Conservation (phyloP, 2,113 vertebrate genomes). For the Nothocercus nigrocapillus region DNA sequence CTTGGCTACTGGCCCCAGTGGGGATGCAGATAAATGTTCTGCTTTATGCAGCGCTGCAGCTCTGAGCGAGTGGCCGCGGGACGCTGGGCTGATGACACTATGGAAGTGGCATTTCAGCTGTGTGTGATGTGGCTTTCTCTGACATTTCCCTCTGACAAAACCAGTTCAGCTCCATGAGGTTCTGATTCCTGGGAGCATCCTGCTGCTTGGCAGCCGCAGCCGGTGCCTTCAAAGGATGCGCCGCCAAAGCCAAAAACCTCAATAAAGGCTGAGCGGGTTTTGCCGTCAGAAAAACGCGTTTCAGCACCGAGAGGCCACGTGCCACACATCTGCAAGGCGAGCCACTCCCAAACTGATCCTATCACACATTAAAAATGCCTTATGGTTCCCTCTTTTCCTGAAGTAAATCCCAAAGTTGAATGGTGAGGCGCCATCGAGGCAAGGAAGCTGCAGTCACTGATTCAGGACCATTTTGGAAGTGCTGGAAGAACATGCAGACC, state of each 20-base stretch:
- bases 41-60: rapidly evolving
- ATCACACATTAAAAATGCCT: not conserved
- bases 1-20: not conserved
- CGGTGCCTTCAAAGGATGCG: slow-evolving; percentile 44
- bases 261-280: not conserved
- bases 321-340: slow-evolving; percentile 16
- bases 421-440: rapidly evolving
- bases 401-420: not conserved
- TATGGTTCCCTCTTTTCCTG: not conserved
- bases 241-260: slow-evolving; percentile 6
- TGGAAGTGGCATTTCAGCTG: slow-evolving; percentile 7
- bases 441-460: not conserved
- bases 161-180: not conserved
- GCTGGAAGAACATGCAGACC: not conserved
- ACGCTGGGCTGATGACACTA: not conserved
- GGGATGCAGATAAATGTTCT: not conserved
- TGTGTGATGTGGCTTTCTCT: slow-evolving; percentile 55
- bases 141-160: not conserved
- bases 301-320: not conserved
- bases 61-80: rapidly evolving
- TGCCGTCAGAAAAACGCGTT: not conserved
- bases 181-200: not conserved
- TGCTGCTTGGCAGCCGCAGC: slow-evolving; percentile 33
- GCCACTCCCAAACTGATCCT: not conserved
- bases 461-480: rapidly evolving